Conservation (phyloP, 2,888 invertebrate genomes). For the Zygothrica quintamaculata region DNA sequence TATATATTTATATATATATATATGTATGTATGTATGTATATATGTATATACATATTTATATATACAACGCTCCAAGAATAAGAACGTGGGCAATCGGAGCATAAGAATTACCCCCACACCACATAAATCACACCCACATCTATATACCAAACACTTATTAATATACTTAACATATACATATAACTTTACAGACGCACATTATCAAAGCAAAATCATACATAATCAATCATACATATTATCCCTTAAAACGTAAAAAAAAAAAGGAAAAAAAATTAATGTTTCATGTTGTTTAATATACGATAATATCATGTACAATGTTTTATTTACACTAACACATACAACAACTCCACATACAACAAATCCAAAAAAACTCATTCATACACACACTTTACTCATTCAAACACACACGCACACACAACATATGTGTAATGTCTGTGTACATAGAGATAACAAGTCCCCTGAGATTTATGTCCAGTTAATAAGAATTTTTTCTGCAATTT, state of each 20-base stretch:
- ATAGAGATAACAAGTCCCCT: constrained; percentile 59
- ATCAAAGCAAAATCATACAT: no score
- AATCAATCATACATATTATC: no score
- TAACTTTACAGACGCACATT: background rate
- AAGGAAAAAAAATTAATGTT: constrained; percentile 38
- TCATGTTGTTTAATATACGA: constrained; percentile 52
- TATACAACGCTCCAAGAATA: constrained; percentile 48
- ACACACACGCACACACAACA: constrained; percentile 28
- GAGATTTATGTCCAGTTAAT: constrained; percentile 62
- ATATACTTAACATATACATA: constrained; percentile 2
- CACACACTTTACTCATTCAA: constrained; percentile 27
- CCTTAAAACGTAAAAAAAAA: no score
- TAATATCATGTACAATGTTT: constrained; percentile 76
- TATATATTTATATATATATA: no score
- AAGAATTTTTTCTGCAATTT: constrained; percentile 41
- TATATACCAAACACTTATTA: background rate
- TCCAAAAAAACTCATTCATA: constrained; percentile 21
- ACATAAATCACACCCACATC: constrained; percentile 3
- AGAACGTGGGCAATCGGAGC: constrained; percentile 19
- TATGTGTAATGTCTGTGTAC: constrained; percentile 44
- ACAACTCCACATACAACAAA: constrained; percentile 5
- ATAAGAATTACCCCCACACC: constrained; percentile 12
- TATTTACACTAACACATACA: constrained; percentile 34
- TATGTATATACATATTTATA: no score
- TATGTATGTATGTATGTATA: no score